A percentile compares a stretch with the other conserved stretches of the same genome.
Evolutionary conservation across 2,888 invertebrate genomes (phyloP).

Genomic region (Brachypalpus laphriformis): DNA sequence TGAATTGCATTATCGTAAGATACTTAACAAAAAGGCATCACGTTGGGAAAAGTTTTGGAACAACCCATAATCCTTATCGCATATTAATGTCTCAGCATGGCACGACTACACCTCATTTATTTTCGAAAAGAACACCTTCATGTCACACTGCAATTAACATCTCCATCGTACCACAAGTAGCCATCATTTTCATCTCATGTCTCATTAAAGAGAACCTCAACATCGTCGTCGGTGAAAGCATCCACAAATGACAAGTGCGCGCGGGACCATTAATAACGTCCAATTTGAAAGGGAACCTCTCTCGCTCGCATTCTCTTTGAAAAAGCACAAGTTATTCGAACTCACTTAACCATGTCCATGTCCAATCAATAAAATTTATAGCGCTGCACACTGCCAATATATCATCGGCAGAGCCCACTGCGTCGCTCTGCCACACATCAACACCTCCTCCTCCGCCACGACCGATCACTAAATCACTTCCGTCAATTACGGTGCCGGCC

Average conservation of each 20-base stretch:
- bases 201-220: constrained; percentile 60
- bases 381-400: constrained; percentile 71
- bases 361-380: constrained; percentile 74
- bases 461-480: constrained; percentile 74
- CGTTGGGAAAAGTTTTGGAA: constrained; percentile 10
- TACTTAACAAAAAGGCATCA: constrained; percentile 44
- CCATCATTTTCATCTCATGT: constrained; percentile 71
- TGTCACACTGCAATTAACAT: constrained; percentile 73
- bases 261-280: constrained; percentile 64
- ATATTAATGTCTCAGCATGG: constrained; percentile 65
- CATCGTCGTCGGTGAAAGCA: constrained; percentile 51
- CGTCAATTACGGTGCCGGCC: constrained; percentile 60
- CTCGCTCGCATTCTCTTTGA: background rate
- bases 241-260: constrained; percentile 65
- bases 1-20: constrained; percentile 49
- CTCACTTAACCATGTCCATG: constrained; percentile 73
- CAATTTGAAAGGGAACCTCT: constrained; percentile 43
- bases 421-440: constrained; percentile 62
- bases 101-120: constrained; percentile 57
- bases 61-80: constrained; percentile 33
- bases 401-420: constrained; percentile 66
- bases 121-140: constrained; percentile 64
- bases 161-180: constrained; percentile 66
- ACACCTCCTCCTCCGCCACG: constrained; percentile 54
- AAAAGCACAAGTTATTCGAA: constrained; percentile 65